phyloP scores from a whole-genome alignment of 53 echinoderm and acorn worm genomes.

The Paelopatides confundens region DNA sequence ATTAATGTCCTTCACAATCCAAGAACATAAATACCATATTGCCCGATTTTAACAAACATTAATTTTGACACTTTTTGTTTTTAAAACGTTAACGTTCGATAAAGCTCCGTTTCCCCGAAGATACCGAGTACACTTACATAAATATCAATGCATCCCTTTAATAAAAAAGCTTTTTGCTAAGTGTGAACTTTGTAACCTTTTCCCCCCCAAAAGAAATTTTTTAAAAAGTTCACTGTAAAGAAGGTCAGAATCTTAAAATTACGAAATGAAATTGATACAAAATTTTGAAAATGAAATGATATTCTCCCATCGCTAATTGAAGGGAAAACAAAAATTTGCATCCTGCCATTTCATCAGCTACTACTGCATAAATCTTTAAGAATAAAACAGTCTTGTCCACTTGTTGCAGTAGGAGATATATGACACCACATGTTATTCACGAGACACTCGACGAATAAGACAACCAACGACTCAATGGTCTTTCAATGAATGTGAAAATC shows the following conservation, averaged over 20 bases:
- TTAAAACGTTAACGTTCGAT: no score
- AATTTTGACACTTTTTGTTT: no score
- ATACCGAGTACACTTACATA: no score
- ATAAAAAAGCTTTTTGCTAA: neutral
- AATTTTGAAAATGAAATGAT: neutral
- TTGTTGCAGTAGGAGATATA: conserved; percentile 25
- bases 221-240: neutral
- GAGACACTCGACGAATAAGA: neutral
- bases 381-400: neutral
- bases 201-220: neutral
- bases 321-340: neutral
- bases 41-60: no score
- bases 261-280: neutral
- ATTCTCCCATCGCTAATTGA: neutral
- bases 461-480: conserved; percentile 8
- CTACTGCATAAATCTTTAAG: neutral
- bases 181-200: neutral
- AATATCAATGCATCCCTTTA: no score
- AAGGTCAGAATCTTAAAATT: neutral
- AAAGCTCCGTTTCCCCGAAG: no score
- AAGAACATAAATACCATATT: no score
- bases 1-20: no score
- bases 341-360: neutral
- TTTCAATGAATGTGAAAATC: conserved; percentile 20
- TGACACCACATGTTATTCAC: conserved; percentile 19